phyloP scores from a whole-genome alignment of 1,140 invertebrate species.

The Zaprionus tsacasi region DNA sequence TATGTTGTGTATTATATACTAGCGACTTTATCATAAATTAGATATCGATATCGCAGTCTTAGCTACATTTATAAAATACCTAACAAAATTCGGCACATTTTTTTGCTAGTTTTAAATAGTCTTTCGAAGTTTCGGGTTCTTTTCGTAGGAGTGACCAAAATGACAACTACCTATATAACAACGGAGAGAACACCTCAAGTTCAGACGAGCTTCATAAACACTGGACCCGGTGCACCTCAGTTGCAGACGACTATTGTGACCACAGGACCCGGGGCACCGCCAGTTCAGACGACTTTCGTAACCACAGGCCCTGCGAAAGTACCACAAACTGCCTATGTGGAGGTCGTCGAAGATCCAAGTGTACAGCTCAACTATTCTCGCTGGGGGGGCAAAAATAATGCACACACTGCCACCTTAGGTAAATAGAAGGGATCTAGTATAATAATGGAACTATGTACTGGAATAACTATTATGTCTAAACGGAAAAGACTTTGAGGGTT shows the following conservation, averaged over 20 bases:
- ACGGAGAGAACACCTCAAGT: constrained; percentile 17
- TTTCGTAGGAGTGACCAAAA: constrained; percentile 21
- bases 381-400: constrained; percentile 22
- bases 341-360: constrained; percentile 39
- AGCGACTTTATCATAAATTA: constrained; percentile 26
- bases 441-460: no score
- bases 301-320: constrained; percentile 15
- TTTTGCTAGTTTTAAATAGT: constrained; percentile 9
- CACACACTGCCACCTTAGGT: constrained; percentile 38
- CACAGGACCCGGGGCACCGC: constrained; percentile 19
- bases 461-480: no score
- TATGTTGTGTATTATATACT: constrained; percentile 28
- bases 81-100: constrained; percentile 3
- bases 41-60: constrained; percentile 16
- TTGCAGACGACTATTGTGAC: constrained; percentile 38
- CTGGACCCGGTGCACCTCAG: constrained; percentile 1
- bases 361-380: constrained; percentile 9
- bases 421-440: not conserved
- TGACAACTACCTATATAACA: constrained; percentile 56
- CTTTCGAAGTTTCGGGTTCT: constrained; percentile 11
- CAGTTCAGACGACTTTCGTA: constrained; percentile 37
- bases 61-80: constrained; percentile 8
- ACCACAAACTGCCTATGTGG: constrained; percentile 35
- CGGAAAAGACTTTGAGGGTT: not conserved
- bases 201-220: constrained; percentile 46